These are phyloP conservation scores for Petaurus breviceps DNA, from an alignment of 2,113 vertebrate genomes.

Conservation along the genomic window DNA sequence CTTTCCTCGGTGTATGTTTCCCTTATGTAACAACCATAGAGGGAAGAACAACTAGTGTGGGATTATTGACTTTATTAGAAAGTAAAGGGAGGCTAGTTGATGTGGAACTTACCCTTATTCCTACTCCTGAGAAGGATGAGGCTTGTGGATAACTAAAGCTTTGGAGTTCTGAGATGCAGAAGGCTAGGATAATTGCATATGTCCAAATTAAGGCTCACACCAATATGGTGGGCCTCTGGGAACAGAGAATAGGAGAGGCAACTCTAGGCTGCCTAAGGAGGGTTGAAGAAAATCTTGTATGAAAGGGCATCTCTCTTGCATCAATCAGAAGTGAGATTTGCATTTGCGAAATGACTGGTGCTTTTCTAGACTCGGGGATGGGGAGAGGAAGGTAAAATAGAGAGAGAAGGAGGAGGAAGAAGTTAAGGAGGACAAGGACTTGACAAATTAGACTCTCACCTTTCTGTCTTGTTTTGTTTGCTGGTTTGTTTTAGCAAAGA, in stretches of 20 bases:
- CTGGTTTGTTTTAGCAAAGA: conserved; percentile 31
- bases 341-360: neutral
- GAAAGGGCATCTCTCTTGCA: neutral
- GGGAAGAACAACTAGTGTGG: neutral
- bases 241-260: neutral
- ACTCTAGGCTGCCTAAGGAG: neutral
- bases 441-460: neutral
- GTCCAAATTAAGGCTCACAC: neutral
- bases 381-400: neutral
- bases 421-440: neutral
- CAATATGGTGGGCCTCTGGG: neutral
- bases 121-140: neutral
- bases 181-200: neutral
- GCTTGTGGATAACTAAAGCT: neutral
- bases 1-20: conserved; percentile 17
- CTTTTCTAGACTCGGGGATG: neutral
- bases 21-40: neutral
- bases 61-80: conserved; percentile 23
- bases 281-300: neutral
- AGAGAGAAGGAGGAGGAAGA: neutral
- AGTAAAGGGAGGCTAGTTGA: neutral
- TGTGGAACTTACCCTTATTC: neutral
- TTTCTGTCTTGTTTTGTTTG: neutral
- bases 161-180: neutral
- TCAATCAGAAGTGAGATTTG: neutral